Base-by-base conservation (phyloP, 2,113 vertebrate species). In the Scolopax mira region DNA sequence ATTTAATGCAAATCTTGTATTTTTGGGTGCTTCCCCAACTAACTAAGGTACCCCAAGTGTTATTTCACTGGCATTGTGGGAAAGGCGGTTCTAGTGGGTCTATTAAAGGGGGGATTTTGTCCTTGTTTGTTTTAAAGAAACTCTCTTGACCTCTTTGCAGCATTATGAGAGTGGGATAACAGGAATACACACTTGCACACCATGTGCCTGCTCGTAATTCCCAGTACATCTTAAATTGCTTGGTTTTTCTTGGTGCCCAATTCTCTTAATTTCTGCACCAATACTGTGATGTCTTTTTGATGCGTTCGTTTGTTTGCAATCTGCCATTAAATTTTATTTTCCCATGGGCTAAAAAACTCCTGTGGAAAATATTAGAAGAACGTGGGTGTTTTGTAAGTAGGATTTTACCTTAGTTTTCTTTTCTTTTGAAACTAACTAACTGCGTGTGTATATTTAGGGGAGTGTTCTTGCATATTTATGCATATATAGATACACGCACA, bases 91-190 rank as follows among this genome's bases (percentile, higher is more conserved):
- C n/a, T n/a, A n/a, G n/a, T 83, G 89, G 66, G 18, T 91, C 65
- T 86, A 28, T 79, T 94, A 91, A 70, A 84, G 72, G 31, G 6
- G 0, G 3, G 18, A 41, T 27, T 75, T 87, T 39, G 46, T 69
- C 70, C 81, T 71, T 94, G 72, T 79, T 94, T 80, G 73, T 92
- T 80, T 93, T 88, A 73, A 95, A 90, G 77, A 93, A 95, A 92
- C 88, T 96, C 71, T 94, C 57, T 94, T 94, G 93, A 96, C 83
- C 80, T 92, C 67, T 96, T 93, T 18, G 83, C 65, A 93, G 72
- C 42, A 24, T 92, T 90, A 75, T 81, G 69, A 7, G 41, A 90
- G 80, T 48, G 73, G 79, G 65, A 37, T 91, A 94, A 83, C 90
- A 89, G 75, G 69, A 74, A 74, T 90, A 25, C 39, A 37, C 79